phyloP scores from a whole-genome alignment of 2,888 invertebrate genomes.

The Tinea semifulvella region DNA sequence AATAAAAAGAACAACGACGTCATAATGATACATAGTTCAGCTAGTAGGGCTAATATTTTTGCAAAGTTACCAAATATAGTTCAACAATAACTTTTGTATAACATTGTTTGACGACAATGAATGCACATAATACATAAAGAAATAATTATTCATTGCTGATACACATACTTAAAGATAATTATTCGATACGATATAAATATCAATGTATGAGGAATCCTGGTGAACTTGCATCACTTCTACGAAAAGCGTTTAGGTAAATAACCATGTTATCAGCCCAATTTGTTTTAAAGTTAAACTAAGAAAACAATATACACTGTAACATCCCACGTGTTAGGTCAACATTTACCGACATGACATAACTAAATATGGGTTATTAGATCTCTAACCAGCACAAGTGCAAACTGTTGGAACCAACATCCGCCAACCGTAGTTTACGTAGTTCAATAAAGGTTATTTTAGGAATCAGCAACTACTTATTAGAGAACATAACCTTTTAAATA shows the following conservation, averaged over 20 bases:
- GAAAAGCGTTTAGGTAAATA: too few relatives aligned
- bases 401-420: slow-evolving; percentile 35
- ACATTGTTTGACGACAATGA: slow-evolving; percentile 5
- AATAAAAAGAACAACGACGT: too few relatives aligned
- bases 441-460: background rate
- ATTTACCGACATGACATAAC: slow-evolving; percentile 42
- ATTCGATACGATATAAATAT: too few relatives aligned
- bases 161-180: too few relatives aligned
- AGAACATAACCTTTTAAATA: background rate
- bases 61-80: background rate
- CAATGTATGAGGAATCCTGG: too few relatives aligned
- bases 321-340: slow-evolving; percentile 22
- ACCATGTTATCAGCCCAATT: background rate
- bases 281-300: slow-evolving; percentile 12
- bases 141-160: too few relatives aligned
- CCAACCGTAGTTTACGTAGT: slow-evolving; percentile 8
- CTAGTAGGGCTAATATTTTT: background rate
- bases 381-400: slow-evolving; percentile 26
- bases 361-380: slow-evolving; percentile 46
- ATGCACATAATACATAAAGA: slow-evolving; percentile 3
- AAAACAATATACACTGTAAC: slow-evolving; percentile 41
- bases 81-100: background rate
- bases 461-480: background rate
- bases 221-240: too few relatives aligned
- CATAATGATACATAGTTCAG: background rate